Conservation (phyloP, 2,797 vertebrate genomes). For the Rhyacichthys aspro region DNA sequence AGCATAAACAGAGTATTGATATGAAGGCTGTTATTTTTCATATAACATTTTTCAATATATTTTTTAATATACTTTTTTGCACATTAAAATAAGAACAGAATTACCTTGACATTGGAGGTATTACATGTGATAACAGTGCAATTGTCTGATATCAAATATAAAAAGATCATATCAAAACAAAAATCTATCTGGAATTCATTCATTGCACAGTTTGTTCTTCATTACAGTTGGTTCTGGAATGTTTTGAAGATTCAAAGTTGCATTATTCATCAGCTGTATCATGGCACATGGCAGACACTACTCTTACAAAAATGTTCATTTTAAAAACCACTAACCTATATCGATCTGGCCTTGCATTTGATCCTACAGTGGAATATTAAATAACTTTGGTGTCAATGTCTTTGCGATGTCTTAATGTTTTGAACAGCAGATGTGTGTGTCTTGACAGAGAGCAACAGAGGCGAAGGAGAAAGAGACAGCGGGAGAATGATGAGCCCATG, state of each 20-base stretch:
- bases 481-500: constrained; percentile 55
- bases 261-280: background rate
- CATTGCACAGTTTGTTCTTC: constrained; percentile 13
- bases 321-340: background rate
- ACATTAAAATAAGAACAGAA: too few species aligned
- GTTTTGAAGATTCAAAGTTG: constrained; percentile 24
- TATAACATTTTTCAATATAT: too few species aligned
- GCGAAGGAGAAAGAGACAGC: constrained; percentile 11
- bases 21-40: too few species aligned
- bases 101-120: too few species aligned
- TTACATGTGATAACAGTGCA: too few species aligned
- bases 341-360: constrained; percentile 12
- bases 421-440: constrained; percentile 19
- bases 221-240: constrained; percentile 28
- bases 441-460: background rate
- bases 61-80: too few species aligned
- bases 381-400: background rate
- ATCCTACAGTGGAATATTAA: background rate
- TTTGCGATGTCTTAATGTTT: constrained; percentile 27
- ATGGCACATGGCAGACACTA: too few species aligned
- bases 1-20: background rate
- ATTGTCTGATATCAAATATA: background rate
- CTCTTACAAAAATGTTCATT: background rate
- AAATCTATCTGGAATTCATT: constrained; percentile 9
- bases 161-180: background rate